Evolutionary conservation across 2,888 invertebrate genomes (phyloP), one percentile per base, ranked within the genome.

Genomic region (Ichneumoninae sp.): DNA sequence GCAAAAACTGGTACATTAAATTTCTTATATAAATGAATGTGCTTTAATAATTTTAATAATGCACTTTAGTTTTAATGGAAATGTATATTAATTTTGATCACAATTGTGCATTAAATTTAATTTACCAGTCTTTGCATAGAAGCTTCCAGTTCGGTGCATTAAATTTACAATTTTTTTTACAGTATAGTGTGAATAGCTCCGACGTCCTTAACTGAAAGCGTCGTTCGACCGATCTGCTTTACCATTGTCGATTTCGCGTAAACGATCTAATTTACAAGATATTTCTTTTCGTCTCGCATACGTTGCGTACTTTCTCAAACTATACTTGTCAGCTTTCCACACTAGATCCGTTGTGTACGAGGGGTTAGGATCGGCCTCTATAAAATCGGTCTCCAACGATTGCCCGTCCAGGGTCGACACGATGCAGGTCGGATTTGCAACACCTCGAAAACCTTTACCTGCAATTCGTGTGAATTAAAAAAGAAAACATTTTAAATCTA

Each of bases 271-370:
- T 26, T 57, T 57, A 57, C 26, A 22, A 22, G n/a, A 36, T 44
- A 72, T 36, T 71, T n/a, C n/a, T 19, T 52, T 47, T 16, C 16
- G 47, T 62, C 52, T 33, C 0, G 19, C 74, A 52, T 65, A 71
- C 33, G 16, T 69, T 77, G 74, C 90, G 83, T 93, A 96, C 96
- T 95, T 95, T 89, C 97, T 95, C 87, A 97, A 94, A 82, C 95
- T 95, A 88, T 95, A 95, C 93, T 96, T 96, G 88, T 96, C 96
- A 2, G 96, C 96, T 92, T 97, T 97, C 97, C 97, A 97, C 72
- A 97, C 95, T 78, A 97, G 95, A 91, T 97, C 96, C 30, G 96
- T 96, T 86, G 96, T 96, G 91, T 97, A 97, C 65, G 95, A 93
- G 0, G 96, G 96, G 78, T 94, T 94, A 68, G 95, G 94, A 44